Evolutionary conservation across 2,888 invertebrate species (phyloP), one percentile per base, ranked within the genome.

Genomic region (Aethes cnicana): DNA sequence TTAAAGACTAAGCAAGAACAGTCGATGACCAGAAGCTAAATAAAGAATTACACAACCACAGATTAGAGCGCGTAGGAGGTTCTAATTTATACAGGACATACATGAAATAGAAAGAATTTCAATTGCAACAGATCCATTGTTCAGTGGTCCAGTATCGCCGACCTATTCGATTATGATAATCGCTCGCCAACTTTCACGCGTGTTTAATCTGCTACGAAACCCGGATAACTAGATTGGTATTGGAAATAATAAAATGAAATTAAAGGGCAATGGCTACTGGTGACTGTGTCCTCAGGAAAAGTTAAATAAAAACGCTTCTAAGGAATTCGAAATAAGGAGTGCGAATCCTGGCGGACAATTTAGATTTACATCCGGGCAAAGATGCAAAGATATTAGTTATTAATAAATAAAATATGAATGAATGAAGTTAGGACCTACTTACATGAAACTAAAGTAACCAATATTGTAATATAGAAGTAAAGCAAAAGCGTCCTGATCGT

Each of bases 171-270:
- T 30, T 44, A 52, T 44, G 50, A 32, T 50, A 47, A 47, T 47
- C 47, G 47, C 37, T 12, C 6, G 7, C 33, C 49, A 18, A 39
- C 50, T 52, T 52, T 52, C 50, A 52, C 50, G 48, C 48, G 42
- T 36, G 36, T 23, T 49, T 28, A 21, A 50, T 43, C 23, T 36
- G 42, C 30, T 16, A 14, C 4, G 43, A 21, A 25, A 12, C 16
- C 39, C 11, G 28, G 12, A n/a, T 4, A 14, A 23, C 5, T 14
- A 32, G 16, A 32, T n/a, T n/a, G n/a, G n/a, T n/a, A n/a, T n/a
- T n/a, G n/a, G n/a, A 17, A 17, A 32, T n/a, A 32, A n/a, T n/a
- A 32, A 14, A 26, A 9, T 26, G 3, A 26, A 2, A 26, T 9
- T 2, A 26, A n/a, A 26, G n/a, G n/a, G n/a, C n/a, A n/a, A n/a